Percentiles rank a stretch among this genome's conserved stretches.
These are phyloP conservation scores for Colletes gigas DNA, from an alignment of 1,140 invertebrate species.

Conservation along the genomic window DNA sequence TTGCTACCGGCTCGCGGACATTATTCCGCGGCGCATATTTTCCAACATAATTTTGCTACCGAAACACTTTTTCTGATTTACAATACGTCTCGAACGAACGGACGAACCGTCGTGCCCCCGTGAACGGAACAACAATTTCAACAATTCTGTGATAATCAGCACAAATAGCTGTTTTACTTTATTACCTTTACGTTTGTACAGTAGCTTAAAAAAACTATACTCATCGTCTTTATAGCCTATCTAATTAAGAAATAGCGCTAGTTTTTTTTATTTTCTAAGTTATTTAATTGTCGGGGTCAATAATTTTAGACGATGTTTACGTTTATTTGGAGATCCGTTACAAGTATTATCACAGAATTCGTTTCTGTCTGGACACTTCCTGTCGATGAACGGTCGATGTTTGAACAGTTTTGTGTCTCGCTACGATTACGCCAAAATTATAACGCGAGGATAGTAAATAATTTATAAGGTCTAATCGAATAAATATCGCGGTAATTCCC, in stretches of 20 bases:
- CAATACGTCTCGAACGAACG: conserved; percentile 5
- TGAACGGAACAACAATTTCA: conserved; percentile 19
- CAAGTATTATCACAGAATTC: conserved; percentile 49
- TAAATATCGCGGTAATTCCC: neutral
- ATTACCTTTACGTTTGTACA: conserved; percentile 29
- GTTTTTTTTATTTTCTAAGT: neutral
- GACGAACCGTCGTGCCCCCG: neutral
- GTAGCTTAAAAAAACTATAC: neutral
- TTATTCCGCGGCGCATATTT: conserved; percentile 38
- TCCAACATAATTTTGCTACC: conserved; percentile 39
- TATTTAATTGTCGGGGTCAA: neutral
- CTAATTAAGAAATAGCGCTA: neutral
- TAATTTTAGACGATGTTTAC: neutral
- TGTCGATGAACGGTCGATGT: neutral
- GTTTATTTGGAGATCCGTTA: neutral
- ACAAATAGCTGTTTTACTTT: conserved; percentile 31
- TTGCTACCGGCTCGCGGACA: conserved; percentile 20
- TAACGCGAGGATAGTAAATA: neutral
- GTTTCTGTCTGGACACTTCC: conserved; percentile 13
- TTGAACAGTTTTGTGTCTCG: neutral
- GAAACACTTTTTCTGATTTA: conserved; percentile 45
- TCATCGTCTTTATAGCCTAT: conserved; percentile 1
- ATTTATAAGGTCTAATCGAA: neutral
- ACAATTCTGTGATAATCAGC: conserved; percentile 61
- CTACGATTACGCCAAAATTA: no score